Percentiles rank a stretch among this genome's conserved stretches.
Conservation (phyloP, 2,888 invertebrate genomes). For the Tenthredo distinguenda region DNA sequence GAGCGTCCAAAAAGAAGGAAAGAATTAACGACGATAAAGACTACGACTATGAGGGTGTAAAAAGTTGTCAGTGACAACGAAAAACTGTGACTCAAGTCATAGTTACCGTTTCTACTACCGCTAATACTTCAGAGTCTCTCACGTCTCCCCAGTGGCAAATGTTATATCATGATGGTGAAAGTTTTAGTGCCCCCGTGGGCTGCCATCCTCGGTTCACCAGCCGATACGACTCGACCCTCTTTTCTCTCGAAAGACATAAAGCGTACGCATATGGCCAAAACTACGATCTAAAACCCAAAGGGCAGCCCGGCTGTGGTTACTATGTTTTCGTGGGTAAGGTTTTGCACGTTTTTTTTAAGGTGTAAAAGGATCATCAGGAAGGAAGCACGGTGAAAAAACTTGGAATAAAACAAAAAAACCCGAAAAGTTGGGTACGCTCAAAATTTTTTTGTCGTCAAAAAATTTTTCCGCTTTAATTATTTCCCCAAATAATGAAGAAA, state of each 20-base stretch:
- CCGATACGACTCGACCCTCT: constrained; percentile 49
- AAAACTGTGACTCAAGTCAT: not conserved
- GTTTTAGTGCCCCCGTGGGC: constrained; percentile 48
- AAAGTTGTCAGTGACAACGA: constrained; percentile 14
- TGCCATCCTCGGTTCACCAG: not conserved
- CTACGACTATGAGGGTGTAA: not conserved
- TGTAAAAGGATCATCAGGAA: not conserved
- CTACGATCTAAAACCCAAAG: constrained; percentile 41
- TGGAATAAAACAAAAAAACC: not conserved
- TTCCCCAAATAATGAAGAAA: not conserved
- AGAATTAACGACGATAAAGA: constrained; percentile 21
- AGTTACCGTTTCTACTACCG: not conserved
- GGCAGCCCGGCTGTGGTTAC: constrained; percentile 18
- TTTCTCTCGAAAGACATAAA: constrained; percentile 44
- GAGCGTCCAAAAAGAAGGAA: not conserved
- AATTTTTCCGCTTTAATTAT: not conserved
- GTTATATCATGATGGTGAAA: constrained; percentile 44
- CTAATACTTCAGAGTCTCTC: constrained; percentile 6
- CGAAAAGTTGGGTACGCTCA: not conserved
- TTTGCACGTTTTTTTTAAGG: not conserved
- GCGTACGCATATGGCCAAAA: constrained; percentile 32
- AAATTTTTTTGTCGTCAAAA: not conserved
- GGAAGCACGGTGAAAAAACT: not conserved
- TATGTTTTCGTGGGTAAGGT: not conserved
- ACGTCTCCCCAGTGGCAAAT: constrained; percentile 32